Conservation (phyloP, 2,888 invertebrate species). For the Eilema sororculum region DNA sequence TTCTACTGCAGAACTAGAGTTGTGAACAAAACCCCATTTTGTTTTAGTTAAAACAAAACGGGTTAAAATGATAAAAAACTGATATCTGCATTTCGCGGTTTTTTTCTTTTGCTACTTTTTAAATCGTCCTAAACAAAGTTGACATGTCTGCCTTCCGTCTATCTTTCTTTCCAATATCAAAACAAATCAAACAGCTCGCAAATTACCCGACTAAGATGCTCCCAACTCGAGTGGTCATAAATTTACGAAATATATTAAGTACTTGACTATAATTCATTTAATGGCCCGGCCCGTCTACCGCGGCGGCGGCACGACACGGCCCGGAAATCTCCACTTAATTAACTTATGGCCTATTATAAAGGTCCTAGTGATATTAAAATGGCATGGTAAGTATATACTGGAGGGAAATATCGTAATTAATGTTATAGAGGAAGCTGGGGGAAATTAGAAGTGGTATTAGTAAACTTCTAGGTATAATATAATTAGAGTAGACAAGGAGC, state of each 20-base stretch:
- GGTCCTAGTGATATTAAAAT: conserved; percentile 51
- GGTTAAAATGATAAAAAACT: too few relatives aligned
- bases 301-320: conserved; percentile 31
- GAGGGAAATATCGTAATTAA: conserved; percentile 28
- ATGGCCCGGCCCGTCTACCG: conserved; percentile 49
- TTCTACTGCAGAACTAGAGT: too few relatives aligned
- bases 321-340: conserved; percentile 70
- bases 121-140: too few relatives aligned
- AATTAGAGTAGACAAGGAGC: too few relatives aligned
- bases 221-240: conserved; percentile 39
- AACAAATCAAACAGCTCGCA: conserved; percentile 21
- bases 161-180: neutral
- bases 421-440: neutral
- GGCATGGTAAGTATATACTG: conserved; percentile 19
- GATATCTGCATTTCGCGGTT: too few relatives aligned
- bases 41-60: too few relatives aligned
- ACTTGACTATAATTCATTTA: conserved; percentile 58
- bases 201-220: conserved; percentile 30
- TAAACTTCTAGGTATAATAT: too few relatives aligned
- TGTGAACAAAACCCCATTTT: too few relatives aligned
- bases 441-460: neutral
- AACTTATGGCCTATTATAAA: conserved; percentile 68
- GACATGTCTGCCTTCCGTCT: neutral
- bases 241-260: conserved; percentile 56
- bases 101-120: too few relatives aligned